Conservation (phyloP, 2,113 vertebrate genomes). For the Callaeas wilsoni region DNA sequence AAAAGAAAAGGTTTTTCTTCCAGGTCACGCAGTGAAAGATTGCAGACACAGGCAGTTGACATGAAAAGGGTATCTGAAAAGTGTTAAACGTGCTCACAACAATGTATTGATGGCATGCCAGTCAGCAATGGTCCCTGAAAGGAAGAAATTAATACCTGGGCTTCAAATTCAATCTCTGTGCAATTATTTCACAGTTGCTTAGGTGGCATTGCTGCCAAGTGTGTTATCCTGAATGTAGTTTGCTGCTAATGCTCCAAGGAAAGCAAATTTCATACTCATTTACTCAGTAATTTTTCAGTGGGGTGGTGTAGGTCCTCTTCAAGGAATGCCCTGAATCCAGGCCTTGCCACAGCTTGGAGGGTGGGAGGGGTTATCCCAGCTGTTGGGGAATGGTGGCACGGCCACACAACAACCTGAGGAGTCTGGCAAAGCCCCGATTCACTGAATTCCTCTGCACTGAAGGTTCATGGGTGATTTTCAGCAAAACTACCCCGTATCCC, state of each 20-base stretch:
- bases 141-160: neutral
- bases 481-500: neutral
- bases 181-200: neutral
- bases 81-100: neutral
- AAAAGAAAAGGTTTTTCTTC: neutral
- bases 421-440: rapidly evolving
- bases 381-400: rapidly evolving
- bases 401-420: neutral
- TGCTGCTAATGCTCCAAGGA: neutral
- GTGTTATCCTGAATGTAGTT: neutral
- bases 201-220: neutral
- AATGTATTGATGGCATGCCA: neutral
- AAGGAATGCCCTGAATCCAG: neutral
- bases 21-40: neutral
- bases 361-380: rapidly evolving
- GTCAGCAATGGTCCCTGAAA: neutral
- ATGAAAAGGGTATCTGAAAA: neutral
- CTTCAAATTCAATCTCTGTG: neutral
- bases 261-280: neutral
- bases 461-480: neutral
- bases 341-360: rapidly evolving
- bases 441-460: neutral
- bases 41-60: neutral
- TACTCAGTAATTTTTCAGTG: neutral
- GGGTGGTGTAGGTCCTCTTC: neutral